Evolutionary conservation across 2,888 invertebrate genomes (phyloP).

Genomic region (Toxonevra muliebris): DNA sequence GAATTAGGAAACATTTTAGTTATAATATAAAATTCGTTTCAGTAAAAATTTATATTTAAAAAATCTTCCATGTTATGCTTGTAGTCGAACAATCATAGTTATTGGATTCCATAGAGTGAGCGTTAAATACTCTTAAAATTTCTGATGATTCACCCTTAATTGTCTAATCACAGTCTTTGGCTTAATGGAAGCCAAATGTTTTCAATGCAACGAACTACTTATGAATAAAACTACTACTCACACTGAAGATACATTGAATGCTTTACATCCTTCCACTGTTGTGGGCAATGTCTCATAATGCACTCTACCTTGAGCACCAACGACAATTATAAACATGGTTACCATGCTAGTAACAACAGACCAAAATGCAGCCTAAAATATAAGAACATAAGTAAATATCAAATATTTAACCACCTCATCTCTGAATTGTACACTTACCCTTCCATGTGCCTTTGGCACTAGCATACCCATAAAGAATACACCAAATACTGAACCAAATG

Average conservation of each 20-base stretch:
- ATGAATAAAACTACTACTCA: too few species aligned
- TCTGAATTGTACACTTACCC: slow-evolving; percentile 42
- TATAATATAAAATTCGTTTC: too few species aligned
- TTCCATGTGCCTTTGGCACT: slow-evolving; percentile 70
- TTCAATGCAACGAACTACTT: not conserved
- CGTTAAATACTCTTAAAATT: too few species aligned
- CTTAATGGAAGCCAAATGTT: not conserved
- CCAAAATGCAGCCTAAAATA: slow-evolving; percentile 51
- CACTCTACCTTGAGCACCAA: slow-evolving; percentile 52
- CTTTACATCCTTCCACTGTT: slow-evolving; percentile 51
- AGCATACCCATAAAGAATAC: slow-evolving; percentile 75
- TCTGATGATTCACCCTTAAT: not conserved
- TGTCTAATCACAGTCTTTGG: not conserved
- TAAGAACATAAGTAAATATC: not conserved
- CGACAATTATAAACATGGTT: slow-evolving; percentile 49
- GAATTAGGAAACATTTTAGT: too few species aligned
- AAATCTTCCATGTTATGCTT: too few species aligned
- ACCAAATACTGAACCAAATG: slow-evolving; percentile 72
- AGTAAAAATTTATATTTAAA: too few species aligned
- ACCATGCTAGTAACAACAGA: slow-evolving; percentile 50
- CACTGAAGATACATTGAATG: not conserved
- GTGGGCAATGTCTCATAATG: slow-evolving; percentile 48
- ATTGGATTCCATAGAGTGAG: too few species aligned
- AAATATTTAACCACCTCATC: not conserved
- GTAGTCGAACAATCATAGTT: too few species aligned